Evolutionary conservation across 2,113 vertebrate species (phyloP).

Genomic region (Reinhardtius hippoglossoides): DNA sequence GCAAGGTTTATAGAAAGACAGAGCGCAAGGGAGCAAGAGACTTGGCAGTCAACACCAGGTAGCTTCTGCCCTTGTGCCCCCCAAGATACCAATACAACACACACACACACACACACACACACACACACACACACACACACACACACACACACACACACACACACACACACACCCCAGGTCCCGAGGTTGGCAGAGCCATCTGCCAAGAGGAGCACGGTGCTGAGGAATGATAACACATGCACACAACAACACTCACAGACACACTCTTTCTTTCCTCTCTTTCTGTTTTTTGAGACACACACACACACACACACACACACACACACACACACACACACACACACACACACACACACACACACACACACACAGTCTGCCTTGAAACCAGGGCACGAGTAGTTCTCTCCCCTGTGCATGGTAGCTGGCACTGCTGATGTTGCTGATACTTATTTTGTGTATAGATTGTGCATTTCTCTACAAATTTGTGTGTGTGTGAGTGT

Average conservation of each 20-base stretch:
- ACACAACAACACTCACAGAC: constrained; percentile 22
- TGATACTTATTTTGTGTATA: constrained; percentile 39
- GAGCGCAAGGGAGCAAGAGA: constrained; percentile 51
- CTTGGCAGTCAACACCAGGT: constrained; percentile 69
- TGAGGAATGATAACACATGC: constrained; percentile 78
- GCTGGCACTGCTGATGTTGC: constrained; percentile 40
- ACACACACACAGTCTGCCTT: constrained; percentile 22
- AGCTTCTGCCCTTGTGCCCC: constrained; percentile 69
- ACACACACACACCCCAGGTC: constrained; percentile 37
- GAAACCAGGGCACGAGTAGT: constrained; percentile 39
- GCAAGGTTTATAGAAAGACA: constrained; percentile 40
- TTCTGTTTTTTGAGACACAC: constrained; percentile 6
- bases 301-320: constrained; percentile 26
- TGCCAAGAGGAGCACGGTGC: constrained; percentile 79
- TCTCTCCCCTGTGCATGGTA: constrained; percentile 31
- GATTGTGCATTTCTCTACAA: constrained; percentile 26
- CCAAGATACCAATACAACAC: constrained; percentile 63
- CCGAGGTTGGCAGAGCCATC: constrained; percentile 71
- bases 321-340: constrained; percentile 39
- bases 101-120: constrained; percentile 25
- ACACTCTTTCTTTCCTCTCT: not conserved
- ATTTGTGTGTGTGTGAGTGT: not conserved
- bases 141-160: constrained; percentile 28
- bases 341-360: constrained; percentile 16
- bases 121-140: constrained; percentile 25